Evolutionary conservation across 2,797 vertebrate species (phyloP).

Genomic region (Pangasius djambal): DNA sequence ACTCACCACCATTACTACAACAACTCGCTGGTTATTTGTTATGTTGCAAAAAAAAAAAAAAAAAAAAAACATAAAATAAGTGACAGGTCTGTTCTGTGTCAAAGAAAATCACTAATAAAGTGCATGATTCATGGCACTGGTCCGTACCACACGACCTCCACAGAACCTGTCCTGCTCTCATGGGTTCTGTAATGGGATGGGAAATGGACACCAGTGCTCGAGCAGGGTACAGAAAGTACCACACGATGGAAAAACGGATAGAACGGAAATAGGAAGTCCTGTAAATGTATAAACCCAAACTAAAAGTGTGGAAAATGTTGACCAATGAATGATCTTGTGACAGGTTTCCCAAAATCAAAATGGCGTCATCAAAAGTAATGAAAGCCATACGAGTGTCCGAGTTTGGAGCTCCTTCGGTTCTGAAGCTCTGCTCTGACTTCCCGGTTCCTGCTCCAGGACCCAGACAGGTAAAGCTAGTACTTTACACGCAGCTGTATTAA

Average conservation of each 20-base stretch:
- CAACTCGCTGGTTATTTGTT: neutral
- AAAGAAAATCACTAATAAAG: neutral
- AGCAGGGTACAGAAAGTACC: neutral
- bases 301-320: neutral
- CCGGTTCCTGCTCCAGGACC: conserved; percentile 76
- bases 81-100: neutral
- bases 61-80: neutral
- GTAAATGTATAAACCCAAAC: neutral
- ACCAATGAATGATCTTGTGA: neutral
- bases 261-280: neutral
- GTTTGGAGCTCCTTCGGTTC: conserved; percentile 87
- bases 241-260: neutral
- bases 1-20: neutral
- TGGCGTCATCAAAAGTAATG: conserved; percentile 82
- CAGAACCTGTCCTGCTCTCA: neutral
- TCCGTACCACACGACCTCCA: neutral
- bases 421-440: conserved; percentile 76
- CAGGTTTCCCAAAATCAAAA: conserved; percentile 34
- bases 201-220: neutral
- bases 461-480: conserved; percentile 75
- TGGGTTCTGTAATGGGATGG: neutral
- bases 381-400: conserved; percentile 84
- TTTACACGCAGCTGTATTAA: neutral
- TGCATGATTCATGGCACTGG: neutral
- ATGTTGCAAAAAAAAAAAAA: too few relatives aligned